phyloP scores from a whole-genome alignment of 2,888 invertebrate species.

The Herminia tarsipennalis region DNA sequence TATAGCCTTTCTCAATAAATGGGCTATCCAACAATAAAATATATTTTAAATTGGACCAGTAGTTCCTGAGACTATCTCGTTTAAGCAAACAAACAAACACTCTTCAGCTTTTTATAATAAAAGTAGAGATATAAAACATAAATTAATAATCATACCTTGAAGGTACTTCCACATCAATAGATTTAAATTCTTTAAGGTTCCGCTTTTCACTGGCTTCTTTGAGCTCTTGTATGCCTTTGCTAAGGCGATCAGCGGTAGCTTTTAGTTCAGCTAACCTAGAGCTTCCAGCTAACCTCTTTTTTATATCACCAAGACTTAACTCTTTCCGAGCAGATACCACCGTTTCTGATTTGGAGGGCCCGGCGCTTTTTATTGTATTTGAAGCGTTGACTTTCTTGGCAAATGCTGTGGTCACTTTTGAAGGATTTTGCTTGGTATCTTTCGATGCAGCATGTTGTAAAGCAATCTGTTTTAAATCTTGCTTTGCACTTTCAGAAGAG shows the following conservation, averaged over 20 bases:
- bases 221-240: slow-evolving; percentile 87
- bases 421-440: slow-evolving; percentile 12
- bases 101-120: too few species aligned
- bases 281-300: slow-evolving; percentile 88
- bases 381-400: slow-evolving; percentile 64
- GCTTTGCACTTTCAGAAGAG: slow-evolving; percentile 9
- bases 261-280: slow-evolving; percentile 89
- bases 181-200: slow-evolving; percentile 89
- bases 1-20: too few species aligned
- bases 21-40: too few species aligned
- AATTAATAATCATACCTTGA: slow-evolving; percentile 83
- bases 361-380: slow-evolving; percentile 54
- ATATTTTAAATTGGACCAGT: too few species aligned
- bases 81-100: too few species aligned
- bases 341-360: slow-evolving; percentile 63
- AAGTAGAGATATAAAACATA: background rate
- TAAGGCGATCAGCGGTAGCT: slow-evolving; percentile 88
- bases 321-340: slow-evolving; percentile 84
- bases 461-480: slow-evolving; percentile 9
- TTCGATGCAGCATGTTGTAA: slow-evolving; percentile 11
- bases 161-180: slow-evolving; percentile 91
- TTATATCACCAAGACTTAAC: slow-evolving; percentile 89
- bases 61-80: too few species aligned
- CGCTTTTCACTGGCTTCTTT: slow-evolving; percentile 78
- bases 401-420: slow-evolving; percentile 51